Conservation (phyloP, 2,113 vertebrate species). For the Eupsittula cactorum region DNA sequence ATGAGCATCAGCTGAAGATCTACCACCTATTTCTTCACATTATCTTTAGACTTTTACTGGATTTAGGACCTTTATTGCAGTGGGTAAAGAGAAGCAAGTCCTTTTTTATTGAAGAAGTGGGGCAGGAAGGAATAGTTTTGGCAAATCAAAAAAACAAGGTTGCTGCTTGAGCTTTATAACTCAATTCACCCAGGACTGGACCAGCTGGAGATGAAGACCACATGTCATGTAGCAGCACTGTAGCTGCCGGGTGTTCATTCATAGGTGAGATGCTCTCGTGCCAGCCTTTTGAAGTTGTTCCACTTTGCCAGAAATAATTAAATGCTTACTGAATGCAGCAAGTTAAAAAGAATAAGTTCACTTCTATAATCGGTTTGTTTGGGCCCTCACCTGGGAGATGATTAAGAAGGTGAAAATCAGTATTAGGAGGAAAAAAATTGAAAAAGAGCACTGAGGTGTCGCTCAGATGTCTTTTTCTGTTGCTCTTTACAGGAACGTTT, state of each 20-base stretch:
- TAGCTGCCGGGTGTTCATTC: neutral
- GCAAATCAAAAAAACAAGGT: neutral
- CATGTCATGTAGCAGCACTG: rapidly evolving
- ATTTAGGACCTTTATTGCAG: neutral
- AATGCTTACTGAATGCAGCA: neutral
- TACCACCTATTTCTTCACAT: neutral
- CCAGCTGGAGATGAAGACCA: neutral
- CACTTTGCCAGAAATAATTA: neutral
- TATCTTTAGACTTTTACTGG: neutral
- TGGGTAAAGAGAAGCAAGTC: neutral
- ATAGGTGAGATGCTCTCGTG: neutral
- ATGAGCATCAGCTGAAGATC: neutral
- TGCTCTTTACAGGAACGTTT: neutral
- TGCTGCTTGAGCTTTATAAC: neutral
- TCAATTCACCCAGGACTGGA: neutral
- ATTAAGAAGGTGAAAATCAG: conserved; percentile 57
- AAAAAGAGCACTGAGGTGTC: neutral
- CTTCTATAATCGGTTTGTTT: neutral
- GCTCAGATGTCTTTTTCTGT: conserved; percentile 41
- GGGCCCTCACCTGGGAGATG: conserved; percentile 55
- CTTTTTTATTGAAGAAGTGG: neutral
- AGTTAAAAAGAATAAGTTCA: neutral
- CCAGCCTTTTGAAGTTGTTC: neutral
- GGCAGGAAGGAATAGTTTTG: neutral
- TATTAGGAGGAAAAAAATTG: neutral